Evolutionary conservation across 1,140 invertebrate genomes (phyloP), one percentile per base, ranked within the genome.

Genomic region (Eubasilissa regina): DNA sequence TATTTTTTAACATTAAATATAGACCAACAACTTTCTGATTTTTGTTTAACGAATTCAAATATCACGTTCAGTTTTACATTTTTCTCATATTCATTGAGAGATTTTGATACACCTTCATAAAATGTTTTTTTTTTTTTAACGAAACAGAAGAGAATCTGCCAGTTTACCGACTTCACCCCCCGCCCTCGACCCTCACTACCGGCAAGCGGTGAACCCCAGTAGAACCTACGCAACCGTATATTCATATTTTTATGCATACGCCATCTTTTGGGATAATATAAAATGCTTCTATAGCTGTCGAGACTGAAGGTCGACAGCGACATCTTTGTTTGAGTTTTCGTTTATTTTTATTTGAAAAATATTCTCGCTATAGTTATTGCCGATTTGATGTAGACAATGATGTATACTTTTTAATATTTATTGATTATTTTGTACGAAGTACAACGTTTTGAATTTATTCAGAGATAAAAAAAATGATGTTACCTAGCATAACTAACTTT

Each of bases 221-320:
- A 35, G 11, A 51, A 35, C 62, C 21, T 43, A 4, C 25, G 25
- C 25, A 25, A 66, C 64, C 62, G 79, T 80, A 80, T 76, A 80
- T 80, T 80, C 79, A 80, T 80, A 80, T 77, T 80, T 80, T 76
- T 80, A 74, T 72, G 58, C 78, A 60, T 48, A 53, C 78, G 72
- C 78, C 70, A 60, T 79, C 78, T 68, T 75, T 75, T 79, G 35
- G 53, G 72, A 56, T 21, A 70, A 66, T 75, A 79, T 75, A 79
- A 56, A 72, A 72, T 51, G 45, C 17, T 47, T 25, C 48, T 15
- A 15, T 15, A 19, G 62, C 62, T 43, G 35, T 35, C 25, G 25
- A 35, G 25, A 35, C 0, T 19, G 25, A 66, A 66, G 62, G 35
- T 15, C 66, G 66, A 13, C 47, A 51, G 66, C 43, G 66, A 72